Evolutionary conservation across 2,797 vertebrate genomes (phyloP).

Genomic region (Prunella strophiata): DNA sequence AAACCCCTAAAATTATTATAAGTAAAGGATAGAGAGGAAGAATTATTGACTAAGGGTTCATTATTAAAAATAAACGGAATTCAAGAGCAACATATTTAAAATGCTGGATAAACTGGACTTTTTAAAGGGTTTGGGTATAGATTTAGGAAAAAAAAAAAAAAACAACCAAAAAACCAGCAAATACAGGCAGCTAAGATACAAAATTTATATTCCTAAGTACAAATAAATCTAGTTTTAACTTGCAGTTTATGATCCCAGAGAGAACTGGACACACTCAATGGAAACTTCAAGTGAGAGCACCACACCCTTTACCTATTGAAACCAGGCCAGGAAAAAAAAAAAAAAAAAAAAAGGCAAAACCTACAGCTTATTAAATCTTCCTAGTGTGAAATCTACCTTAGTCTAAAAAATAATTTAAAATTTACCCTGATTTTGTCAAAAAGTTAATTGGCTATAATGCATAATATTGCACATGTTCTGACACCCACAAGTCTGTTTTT

Average conservation of each 20-base stretch:
- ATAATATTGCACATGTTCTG: neutral
- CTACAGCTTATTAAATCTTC: neutral
- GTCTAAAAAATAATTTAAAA: neutral
- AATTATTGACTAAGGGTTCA: neutral
- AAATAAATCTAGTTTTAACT: slow-evolving; percentile 2
- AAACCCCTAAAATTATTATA: neutral
- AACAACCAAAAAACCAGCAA: neutral
- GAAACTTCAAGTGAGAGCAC: neutral
- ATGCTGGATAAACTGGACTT: neutral
- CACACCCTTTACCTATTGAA: slow-evolving; percentile 17
- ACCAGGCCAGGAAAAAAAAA: neutral
- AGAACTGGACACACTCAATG: neutral
- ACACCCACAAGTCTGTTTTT: neutral
- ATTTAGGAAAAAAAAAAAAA: neutral
- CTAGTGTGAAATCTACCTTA: neutral
- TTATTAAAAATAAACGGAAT: neutral
- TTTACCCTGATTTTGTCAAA: neutral
- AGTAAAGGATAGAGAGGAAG: neutral
- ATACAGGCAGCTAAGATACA: neutral
- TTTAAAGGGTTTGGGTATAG: neutral
- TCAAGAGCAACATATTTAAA: neutral
- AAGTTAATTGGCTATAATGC: accelerated
- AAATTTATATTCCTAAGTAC: neutral
- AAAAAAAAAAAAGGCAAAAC: neutral
- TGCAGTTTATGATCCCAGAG: neutral